These are phyloP conservation scores for Drosophila mojavensis DNA, from an alignment of 1,140 invertebrate species.

Conservation along the genomic window DNA sequence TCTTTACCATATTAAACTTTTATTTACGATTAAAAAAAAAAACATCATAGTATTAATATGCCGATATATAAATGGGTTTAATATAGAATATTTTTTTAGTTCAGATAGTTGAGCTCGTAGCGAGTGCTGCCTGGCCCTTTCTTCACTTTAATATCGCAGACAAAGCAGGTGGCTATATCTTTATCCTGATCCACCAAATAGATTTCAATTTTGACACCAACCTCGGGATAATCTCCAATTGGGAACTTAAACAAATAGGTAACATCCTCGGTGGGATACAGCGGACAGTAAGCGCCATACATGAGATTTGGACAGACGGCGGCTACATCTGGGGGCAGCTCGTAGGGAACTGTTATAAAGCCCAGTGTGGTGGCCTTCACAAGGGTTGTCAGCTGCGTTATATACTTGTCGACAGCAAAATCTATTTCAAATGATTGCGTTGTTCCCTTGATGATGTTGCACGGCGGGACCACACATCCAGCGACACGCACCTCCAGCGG, in stretches of 20 bases:
- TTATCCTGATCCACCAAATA: constrained; percentile 73
- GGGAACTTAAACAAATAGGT: constrained; percentile 74
- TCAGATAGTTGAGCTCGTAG: constrained; percentile 55
- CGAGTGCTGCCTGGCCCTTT: constrained; percentile 35
- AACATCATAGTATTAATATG: constrained; percentile 61
- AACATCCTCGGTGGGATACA: constrained; percentile 77
- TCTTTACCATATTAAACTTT: neutral
- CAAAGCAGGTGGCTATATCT: constrained; percentile 66
- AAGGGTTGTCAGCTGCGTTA: constrained; percentile 58
- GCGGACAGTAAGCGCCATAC: constrained; percentile 73
- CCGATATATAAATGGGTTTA: constrained; percentile 30
- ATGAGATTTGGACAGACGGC: constrained; percentile 71
- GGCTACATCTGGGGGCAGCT: constrained; percentile 66
- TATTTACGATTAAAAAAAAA: neutral
- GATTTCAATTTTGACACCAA: constrained; percentile 75
- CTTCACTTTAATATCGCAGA: constrained; percentile 77
- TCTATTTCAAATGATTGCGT: constrained; percentile 67
- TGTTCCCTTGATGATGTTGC: constrained; percentile 59
- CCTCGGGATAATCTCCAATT: constrained; percentile 73
- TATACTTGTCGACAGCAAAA: constrained; percentile 66
- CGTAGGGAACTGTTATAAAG: constrained; percentile 73
- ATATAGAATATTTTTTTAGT: constrained; percentile 3
- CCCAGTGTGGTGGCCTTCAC: constrained; percentile 75
- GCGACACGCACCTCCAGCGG: constrained; percentile 66
- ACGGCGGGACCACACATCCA: constrained; percentile 63